Evolutionary conservation across 2,797 vertebrate species (phyloP), one percentile per base, ranked within the genome.

Genomic region (Mus minutoides): DNA sequence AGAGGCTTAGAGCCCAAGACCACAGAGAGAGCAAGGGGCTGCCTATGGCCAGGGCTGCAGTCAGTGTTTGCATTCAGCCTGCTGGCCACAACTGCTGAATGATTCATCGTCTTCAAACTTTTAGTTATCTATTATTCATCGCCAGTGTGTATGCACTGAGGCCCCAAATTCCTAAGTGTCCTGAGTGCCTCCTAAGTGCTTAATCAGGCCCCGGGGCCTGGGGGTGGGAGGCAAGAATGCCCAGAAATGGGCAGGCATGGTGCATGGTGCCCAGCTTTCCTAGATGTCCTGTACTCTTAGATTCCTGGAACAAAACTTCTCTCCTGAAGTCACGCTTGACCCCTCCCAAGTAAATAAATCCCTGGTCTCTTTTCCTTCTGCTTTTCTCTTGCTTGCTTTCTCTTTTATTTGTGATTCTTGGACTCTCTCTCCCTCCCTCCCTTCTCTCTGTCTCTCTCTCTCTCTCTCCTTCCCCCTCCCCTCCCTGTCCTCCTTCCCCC

Each of bases 91-190:
- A 17, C 62, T 43, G 40, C 78, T 95, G 11, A 85, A 95, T 90
- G 84, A 95, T 92, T 95, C 93, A 93, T 31, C 37, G 26, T 60
- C n/a, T 64, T 92, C 94, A 90, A 75, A 85, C 88, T 80, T 96
- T 90, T 83, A 93, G 64, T 94, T 88, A 94, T 96, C 88, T 92
- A 95, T 95, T 95, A 94, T 94, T 95, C 87, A 96, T 92, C 13
- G 0, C 79, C 94, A 90, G 54, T 29, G 26, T 62, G 76, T 80
- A 73, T 17, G 46, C 64, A 78, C 17, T 67, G 64, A 84, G 43
- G 49, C 89, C 95, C 86, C 94, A 62, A 77, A 83, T 88, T 96
- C 95, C 94, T 95, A 85, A 97, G 92, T 85, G 54, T 76, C 92
- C 71, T 76, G 37, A 75, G 60, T 2, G 7, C 73, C 84, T 93